Conservation (phyloP, 2,888 invertebrate species). For the Phortica okadai region DNA sequence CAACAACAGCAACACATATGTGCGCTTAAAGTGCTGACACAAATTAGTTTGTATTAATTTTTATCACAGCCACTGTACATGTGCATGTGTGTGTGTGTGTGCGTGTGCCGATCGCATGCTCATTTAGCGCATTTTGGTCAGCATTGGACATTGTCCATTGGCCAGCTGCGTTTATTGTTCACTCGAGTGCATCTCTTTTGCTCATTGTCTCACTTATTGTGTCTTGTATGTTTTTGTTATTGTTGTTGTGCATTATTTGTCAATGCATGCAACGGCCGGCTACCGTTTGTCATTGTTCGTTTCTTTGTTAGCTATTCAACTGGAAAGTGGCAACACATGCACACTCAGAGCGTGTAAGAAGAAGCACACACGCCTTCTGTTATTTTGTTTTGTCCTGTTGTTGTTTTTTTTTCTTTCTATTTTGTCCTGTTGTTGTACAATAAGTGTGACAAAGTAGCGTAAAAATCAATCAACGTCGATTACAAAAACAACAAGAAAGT, state of each 20-base stretch:
- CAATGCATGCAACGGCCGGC: neutral
- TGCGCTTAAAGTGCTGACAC: too few species aligned
- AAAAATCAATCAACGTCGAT: constrained; percentile 2
- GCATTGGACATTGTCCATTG: too few species aligned
- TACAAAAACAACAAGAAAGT: neutral
- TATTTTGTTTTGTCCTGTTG: too few species aligned
- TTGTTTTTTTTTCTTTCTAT: neutral
- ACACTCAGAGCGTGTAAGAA: too few species aligned
- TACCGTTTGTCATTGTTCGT: constrained; percentile 1
- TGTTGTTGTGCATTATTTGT: neutral
- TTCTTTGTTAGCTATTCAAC: neutral
- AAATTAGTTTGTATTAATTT: too few species aligned
- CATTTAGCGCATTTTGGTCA: too few species aligned
- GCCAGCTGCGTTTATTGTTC: too few species aligned
- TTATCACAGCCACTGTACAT: too few species aligned
- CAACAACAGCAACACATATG: neutral
- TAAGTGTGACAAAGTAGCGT: neutral
- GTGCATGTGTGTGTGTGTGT: too few species aligned
- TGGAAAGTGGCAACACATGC: too few species aligned
- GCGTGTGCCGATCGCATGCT: too few species aligned
- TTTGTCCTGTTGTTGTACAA: neutral
- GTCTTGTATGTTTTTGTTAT: neutral
- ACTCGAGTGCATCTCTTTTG: too few species aligned
- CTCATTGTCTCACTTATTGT: neutral
- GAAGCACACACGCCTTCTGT: neutral